Evolutionary conservation across 1,140 invertebrate species (phyloP).

Genomic region (Piezodorus guildinii): DNA sequence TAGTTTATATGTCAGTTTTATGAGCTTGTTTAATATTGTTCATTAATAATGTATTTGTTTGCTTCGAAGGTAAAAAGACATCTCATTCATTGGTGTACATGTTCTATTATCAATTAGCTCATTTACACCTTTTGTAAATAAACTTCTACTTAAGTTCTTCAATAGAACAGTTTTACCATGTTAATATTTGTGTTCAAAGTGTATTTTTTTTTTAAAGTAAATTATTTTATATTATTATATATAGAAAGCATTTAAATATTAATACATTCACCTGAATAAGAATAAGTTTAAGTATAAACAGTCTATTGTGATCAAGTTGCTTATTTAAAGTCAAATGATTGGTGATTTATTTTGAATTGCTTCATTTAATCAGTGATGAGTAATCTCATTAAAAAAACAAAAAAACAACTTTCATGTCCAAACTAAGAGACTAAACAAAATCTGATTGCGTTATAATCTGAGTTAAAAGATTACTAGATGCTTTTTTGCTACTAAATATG

Average conservation of each 20-base stretch:
- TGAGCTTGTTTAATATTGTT: constrained; percentile 4
- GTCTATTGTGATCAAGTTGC: no score
- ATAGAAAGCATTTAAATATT: not conserved
- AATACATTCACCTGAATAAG: not conserved
- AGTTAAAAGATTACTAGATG: no score
- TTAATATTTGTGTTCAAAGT: constrained; percentile 1
- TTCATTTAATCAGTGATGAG: no score
- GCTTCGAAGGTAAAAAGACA: constrained; percentile 7
- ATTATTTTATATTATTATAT: not conserved
- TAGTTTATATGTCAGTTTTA: constrained; percentile 3
- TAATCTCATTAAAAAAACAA: no score
- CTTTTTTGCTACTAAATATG: no score
- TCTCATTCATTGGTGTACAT: not conserved
- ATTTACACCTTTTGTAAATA: not conserved
- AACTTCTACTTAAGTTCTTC: not conserved
- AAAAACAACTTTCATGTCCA: no score
- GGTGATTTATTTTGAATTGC: no score
- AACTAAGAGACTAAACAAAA: no score
- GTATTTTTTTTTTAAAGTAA: not conserved
- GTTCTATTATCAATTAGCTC: not conserved
- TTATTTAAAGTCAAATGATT: no score
- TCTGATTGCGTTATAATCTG: no score
- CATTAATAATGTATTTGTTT: not conserved
- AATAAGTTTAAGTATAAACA: not conserved
- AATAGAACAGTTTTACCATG: constrained; percentile 8